Evolutionary conservation across 2,797 vertebrate genomes (phyloP).

Genomic region (Phataginus tetradactyla): DNA sequence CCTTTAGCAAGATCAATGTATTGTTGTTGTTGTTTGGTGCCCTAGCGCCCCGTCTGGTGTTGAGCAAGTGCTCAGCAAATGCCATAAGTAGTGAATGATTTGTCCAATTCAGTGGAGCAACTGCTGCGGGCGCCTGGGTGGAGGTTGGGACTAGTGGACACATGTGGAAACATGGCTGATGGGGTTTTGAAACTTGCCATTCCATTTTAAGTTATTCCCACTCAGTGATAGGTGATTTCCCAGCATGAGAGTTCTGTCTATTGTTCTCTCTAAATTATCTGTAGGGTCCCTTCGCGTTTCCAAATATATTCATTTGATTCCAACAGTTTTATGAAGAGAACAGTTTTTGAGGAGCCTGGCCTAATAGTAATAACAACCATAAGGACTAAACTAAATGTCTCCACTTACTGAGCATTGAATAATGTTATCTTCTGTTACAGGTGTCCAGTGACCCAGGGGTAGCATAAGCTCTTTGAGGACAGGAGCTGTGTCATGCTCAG

Average conservation of each 20-base stretch:
- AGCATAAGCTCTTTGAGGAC: not conserved
- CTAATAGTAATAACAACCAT: not conserved
- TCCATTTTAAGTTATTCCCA: not conserved
- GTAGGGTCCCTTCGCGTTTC: not conserved
- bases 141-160: not conserved
- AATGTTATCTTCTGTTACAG: not conserved
- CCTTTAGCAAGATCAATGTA: not conserved
- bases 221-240: not conserved
- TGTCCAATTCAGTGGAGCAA: not conserved
- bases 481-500: not conserved
- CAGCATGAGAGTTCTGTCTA: not conserved
- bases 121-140: not conserved
- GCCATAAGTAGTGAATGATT: not conserved
- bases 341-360: not conserved
- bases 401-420: not conserved
- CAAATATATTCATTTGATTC: not conserved
- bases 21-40: not conserved
- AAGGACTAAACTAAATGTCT: not conserved
- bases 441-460: not conserved
- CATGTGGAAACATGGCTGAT: not conserved
- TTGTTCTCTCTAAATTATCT: not conserved
- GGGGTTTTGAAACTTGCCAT: not conserved
- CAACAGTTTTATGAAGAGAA: conserved; percentile 16
- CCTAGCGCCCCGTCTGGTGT: not conserved
- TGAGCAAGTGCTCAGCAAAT: not conserved